Evolutionary conservation across 2,888 invertebrate species (phyloP), one percentile per base, ranked within the genome.

Genomic region (Hemistola chrysoprasaria): DNA sequence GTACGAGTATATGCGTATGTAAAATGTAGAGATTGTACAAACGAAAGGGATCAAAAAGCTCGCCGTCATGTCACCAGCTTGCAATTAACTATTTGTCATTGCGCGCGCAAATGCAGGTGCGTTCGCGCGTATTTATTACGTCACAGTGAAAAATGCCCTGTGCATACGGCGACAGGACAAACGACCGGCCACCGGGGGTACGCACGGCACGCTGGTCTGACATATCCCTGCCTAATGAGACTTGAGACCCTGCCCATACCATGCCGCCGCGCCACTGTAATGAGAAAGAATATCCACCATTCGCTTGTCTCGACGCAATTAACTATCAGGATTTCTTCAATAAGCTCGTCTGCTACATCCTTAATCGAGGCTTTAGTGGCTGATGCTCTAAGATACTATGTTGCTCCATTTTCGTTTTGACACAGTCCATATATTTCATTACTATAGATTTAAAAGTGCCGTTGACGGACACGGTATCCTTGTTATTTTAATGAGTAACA

Each of bases 161-260:
- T 67, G 65, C 76, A 70, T 54, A 68, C 67, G 67, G 69, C 65
- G 73, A 71, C 75, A 71, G 70, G 67, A 77, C 77, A 78, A 79
- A 78, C 76, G 76, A 71, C 64, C 62, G 65, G 54, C 66, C 63
- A 68, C 63, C 67, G 64, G 56, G 63, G 59, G 60, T 50, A 64
- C 69, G 59, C 62, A 66, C 68, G 66, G 71, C 62, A 66, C 68
- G 66, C 71, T 60, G 57, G 60, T 47, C 64, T 71, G 80, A 79
- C 77, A 77, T 73, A 76, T 73, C 58, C 72, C 56, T 61, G 65
- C 71, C 65, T 80, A 79, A 81, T 80, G 78, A 78, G 77, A 64
- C 56, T 16, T 16, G 16, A 16, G 16, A 16, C 4, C 16, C 16
- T 16, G 16, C 16, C 16, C 16, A 16, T n/a, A n/a, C n/a, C n/a